Evolutionary conservation across 2,888 invertebrate genomes (phyloP).

Genomic region (Leucophenga maculata): DNA sequence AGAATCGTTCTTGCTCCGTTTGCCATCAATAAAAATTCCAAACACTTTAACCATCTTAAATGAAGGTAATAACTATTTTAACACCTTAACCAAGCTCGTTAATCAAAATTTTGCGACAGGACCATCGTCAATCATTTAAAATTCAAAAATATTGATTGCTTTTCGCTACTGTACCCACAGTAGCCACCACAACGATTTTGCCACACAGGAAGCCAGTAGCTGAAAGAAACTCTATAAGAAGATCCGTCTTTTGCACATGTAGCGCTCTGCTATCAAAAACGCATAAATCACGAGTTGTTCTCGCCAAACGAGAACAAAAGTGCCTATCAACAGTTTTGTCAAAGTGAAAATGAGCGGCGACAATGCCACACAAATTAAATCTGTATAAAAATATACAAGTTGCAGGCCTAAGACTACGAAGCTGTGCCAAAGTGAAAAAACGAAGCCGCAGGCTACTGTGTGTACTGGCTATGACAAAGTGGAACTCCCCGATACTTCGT

Average conservation of each 20-base stretch:
- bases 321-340: conserved; percentile 60
- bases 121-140: conserved; percentile 52
- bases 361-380: conserved; percentile 60
- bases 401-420: conserved; percentile 53
- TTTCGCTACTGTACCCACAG: conserved; percentile 49
- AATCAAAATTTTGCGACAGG: conserved; percentile 35
- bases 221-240: conserved; percentile 40
- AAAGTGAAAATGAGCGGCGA: conserved; percentile 36
- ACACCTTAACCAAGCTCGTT: conserved; percentile 27
- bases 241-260: conserved; percentile 29
- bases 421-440: conserved; percentile 23
- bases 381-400: conserved; percentile 64
- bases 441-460: conserved; percentile 61
- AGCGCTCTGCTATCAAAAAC: conserved; percentile 56
- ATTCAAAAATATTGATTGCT: conserved; percentile 43
- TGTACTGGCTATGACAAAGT: conserved; percentile 43
- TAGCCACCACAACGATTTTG: conserved; percentile 10
- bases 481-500: conserved; percentile 35
- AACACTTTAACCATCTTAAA: neutral
- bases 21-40: neutral
- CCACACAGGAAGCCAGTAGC: conserved; percentile 51
- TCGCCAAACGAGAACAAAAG: conserved; percentile 28
- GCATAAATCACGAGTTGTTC: conserved; percentile 58
- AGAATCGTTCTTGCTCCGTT: too few species aligned
- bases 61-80: neutral